These are phyloP conservation scores for Chrosomus eos DNA, from an alignment of 2,797 vertebrate genomes.

Conservation along the genomic window DNA sequence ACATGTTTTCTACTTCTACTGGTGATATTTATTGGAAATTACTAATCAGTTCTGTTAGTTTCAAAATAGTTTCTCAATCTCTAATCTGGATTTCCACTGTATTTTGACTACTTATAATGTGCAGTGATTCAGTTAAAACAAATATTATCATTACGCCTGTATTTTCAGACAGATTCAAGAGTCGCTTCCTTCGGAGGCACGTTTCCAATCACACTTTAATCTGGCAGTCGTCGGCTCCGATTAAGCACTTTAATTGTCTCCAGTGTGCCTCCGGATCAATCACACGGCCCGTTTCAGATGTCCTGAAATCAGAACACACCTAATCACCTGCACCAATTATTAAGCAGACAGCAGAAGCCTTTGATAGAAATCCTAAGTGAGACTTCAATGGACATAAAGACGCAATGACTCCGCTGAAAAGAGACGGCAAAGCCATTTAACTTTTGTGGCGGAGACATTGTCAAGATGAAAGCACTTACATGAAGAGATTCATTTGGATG, in stretches of 20 bases:
- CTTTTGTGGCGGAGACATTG: constrained; percentile 2
- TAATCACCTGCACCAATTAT: constrained; percentile 37
- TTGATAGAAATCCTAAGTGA: neutral
- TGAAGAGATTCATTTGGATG: neutral
- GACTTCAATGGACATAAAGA: constrained; percentile 13
- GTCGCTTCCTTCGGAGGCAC: neutral
- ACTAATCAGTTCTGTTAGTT: neutral
- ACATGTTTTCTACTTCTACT: neutral
- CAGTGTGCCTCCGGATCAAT: constrained; percentile 42
- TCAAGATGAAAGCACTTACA: constrained; percentile 31
- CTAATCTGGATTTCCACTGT: neutral
- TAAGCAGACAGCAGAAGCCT: neutral
- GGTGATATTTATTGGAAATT: neutral
- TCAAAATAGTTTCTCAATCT: neutral
- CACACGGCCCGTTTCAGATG: constrained; percentile 18
- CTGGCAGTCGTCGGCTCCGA: constrained; percentile 16
- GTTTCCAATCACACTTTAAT: constrained; percentile 14
- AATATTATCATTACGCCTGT: neutral
- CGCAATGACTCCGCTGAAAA: neutral
- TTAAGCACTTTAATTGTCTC: constrained; percentile 46
- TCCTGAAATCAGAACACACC: constrained; percentile 38
- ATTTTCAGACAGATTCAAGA: neutral
- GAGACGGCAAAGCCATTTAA: neutral
- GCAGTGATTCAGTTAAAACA: neutral
- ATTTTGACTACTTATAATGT: neutral